These are phyloP conservation scores for Onychostruthus taczanowskii DNA, from an alignment of 2,113 vertebrate genomes.

Conservation along the genomic window DNA sequence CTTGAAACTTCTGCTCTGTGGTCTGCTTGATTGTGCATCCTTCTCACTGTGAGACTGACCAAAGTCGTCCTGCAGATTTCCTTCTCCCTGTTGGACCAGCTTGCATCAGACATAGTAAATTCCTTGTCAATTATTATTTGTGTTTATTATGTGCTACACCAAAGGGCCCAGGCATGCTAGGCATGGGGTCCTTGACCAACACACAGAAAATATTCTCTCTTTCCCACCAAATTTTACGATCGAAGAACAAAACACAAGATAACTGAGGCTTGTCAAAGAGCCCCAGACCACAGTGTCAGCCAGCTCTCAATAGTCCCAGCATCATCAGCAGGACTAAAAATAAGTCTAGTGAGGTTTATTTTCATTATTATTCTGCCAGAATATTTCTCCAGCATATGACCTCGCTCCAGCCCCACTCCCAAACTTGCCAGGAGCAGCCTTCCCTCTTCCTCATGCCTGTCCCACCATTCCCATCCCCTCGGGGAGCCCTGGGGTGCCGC, in stretches of 20 bases:
- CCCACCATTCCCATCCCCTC: not conserved
- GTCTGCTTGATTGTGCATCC: not conserved
- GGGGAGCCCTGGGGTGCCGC: not conserved
- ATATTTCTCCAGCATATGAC: not conserved
- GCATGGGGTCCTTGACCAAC: not conserved
- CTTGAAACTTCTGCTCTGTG: not conserved
- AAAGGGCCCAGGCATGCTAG: slow-evolving; percentile 4
- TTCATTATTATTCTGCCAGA: slow-evolving; percentile 13
- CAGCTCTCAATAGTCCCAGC: slow-evolving; percentile 19
- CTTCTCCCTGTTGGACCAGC: not conserved
- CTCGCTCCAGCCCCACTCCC: not conserved
- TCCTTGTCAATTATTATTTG: not conserved
- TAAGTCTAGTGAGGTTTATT: not conserved
- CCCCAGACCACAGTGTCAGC: slow-evolving; percentile 32
- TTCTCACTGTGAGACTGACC: not conserved
- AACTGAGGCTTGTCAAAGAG: not conserved
- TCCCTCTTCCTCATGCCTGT: not conserved
- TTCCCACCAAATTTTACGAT: slow-evolving; percentile 13
- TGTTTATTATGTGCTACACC: not conserved
- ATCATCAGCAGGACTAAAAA: slow-evolving; percentile 37
- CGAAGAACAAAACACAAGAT: not conserved
- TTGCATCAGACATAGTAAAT: not conserved
- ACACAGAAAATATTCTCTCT: not conserved
- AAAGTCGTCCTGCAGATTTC: not conserved
- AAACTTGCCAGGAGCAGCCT: not conserved